Evolutionary conservation across 2,113 vertebrate species (phyloP), one percentile per base, ranked within the genome.

Genomic region (Pao palembangensis): DNA sequence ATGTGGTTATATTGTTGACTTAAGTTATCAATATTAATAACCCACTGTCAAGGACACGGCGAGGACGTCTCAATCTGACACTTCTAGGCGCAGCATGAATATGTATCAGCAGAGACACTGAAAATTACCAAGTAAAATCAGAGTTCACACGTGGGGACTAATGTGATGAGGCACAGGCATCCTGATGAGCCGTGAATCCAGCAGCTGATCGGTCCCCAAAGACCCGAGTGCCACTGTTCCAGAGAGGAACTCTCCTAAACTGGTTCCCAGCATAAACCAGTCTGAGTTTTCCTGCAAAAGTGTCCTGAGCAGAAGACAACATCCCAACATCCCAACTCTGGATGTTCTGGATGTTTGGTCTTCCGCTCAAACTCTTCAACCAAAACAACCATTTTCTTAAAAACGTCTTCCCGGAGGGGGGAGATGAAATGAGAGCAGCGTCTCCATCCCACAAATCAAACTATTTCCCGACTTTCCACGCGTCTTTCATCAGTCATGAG

Each of bases 111-210:
- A n/a, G 68, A 21, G 20, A 75, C 64, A 75, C 50, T 67, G 69
- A 16, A 1, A 81, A 88, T 89, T 85, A 88, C 84, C 83, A 87
- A 87, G 88, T 87, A 73, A 87, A 87, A 89, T 88, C 67, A 51
- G 38, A 60, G 71, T 66, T 79, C 76, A 71, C 75, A 79, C 53
- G 60, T 58, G 66, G 79, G 75, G 76, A 79, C 82, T 83, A 82
- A 85, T 83, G 75, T 73, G 76, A 82, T 75, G 78, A 79, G 83
- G 65, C 80, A 75, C 70, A 71, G 66, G 84, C 76, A 77, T 85
- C 71, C 78, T 76, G 72, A 83, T 75, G 64, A 80, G 75, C 65
- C 61, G 18, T 77, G 73, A 76, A 79, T 64, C 47, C 69, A 47
- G 71, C 47, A 8, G 68, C 67, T 61, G 64, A 77, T 82, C 21